Evolutionary conservation across 2,113 vertebrate species (phyloP), one percentile per base, ranked within the genome.

Genomic region (human (Homo sapiens)): DNA sequence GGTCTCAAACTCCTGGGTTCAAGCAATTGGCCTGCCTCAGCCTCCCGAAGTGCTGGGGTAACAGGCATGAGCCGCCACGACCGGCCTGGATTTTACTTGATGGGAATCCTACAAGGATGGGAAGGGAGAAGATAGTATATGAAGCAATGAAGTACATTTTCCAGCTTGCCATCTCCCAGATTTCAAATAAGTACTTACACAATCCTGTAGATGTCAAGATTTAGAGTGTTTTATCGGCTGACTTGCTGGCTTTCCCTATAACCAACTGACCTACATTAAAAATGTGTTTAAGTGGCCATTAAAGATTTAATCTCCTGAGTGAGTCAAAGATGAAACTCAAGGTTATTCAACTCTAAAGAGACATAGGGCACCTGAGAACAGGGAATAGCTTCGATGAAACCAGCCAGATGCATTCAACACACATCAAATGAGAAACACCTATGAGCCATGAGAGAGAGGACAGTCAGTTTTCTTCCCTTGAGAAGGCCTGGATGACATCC

Each of bases 121-220:
- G 20, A 90, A 96, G 38, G 43, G 14, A 73, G 38, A 88, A 80
- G 75, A 61, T 27, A 61, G 59, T 27, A 12, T 61, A 61, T 61
- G 25, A 61, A 25, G 59, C 25, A 61, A 61, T 61, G 50, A 55
- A 57, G 18, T 86, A 16, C 61, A 27, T 75, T 89, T 43, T 55
- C 43, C 76, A 89, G 25, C 25, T 93, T 76, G 32, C 48, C 48
- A 70, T 38, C 48, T 81, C 59, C 81, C 43, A 45, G 75, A 57
- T 76, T 92, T 95, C 85, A 89, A 57, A 66, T 81, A 90, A 90
- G 79, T 91, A 87, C 45, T 97, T 97, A 68, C 81, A 85, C 66
- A 95, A 92, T 20, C 52, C 18, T 25, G 7, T 79, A 32, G 9
- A 7, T 96, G 95, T 96, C 72, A 81, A 97, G 88, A 92, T 18